These are phyloP conservation scores for Phalloptychus januarius DNA, from an alignment of 2,797 vertebrate genomes.

Conservation along the genomic window DNA sequence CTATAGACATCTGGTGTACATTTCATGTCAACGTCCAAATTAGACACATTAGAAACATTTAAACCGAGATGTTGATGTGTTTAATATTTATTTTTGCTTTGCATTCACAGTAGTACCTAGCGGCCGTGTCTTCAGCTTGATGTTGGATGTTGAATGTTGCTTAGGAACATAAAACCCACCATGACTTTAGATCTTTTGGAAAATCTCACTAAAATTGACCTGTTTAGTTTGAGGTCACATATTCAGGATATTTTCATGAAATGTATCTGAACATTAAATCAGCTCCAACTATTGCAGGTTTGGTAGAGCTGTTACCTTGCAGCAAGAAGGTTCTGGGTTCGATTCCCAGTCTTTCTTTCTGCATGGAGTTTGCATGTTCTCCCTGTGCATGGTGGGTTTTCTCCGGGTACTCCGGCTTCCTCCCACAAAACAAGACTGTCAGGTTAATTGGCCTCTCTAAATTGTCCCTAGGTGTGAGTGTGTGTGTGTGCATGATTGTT, in stretches of 20 bases:
- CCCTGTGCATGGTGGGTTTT: too few species aligned
- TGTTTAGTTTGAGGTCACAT: neutral
- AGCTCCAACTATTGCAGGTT: neutral
- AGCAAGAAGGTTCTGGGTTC: too few species aligned
- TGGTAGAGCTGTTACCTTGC: too few species aligned
- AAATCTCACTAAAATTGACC: neutral
- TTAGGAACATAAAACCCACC: neutral
- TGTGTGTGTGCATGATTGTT: too few species aligned
- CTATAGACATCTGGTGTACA: neutral
- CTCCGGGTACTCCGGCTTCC: too few species aligned
- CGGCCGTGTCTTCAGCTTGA: neutral
- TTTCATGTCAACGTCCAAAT: neutral
- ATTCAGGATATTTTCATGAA: neutral
- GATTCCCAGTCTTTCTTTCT: too few species aligned
- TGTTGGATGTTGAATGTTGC: neutral
- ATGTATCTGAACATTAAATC: neutral
- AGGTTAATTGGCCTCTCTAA: too few species aligned
- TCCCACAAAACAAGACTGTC: too few species aligned
- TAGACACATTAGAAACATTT: neutral
- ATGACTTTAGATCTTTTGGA: neutral
- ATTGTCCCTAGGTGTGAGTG: too few species aligned
- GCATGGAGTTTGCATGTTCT: too few species aligned
- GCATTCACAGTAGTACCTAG: neutral
- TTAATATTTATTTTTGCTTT: neutral
- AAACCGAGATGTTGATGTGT: neutral